Base-by-base conservation (phyloP, 2,888 invertebrate genomes). In the Eupithecia subumbrata region DNA sequence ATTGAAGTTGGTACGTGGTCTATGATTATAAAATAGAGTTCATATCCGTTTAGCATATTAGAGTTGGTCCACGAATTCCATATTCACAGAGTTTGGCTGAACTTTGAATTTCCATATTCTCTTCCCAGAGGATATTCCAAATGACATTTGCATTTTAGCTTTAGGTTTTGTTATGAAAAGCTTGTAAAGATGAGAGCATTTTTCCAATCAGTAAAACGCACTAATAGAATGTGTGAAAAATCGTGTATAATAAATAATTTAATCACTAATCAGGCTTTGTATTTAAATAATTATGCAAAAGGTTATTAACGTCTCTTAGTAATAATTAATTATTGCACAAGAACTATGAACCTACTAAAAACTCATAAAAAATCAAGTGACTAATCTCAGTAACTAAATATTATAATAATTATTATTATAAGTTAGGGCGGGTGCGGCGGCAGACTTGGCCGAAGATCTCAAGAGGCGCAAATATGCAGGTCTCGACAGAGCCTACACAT, bases 41-140 rank as follows among this genome's bases (percentile, higher is more conserved):
- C 2, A 43, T 67, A 67, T 67, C 22, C 12, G 25, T 5, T 67
- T 43, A 22, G 14, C 43, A 43, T 43, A 22, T 22, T 11, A 3
- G n/a, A 30, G 18, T 14, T 30, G 30, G 16, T 30, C 16, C 7
- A 30, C 16, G 16, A n/a, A 37, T 3, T 2, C 37, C 18, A 3
- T n/a, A 37, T 37, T n/a, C 18, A 66, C 5, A 18, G 11, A 18
- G 30, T 64, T 56, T 64, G 64, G 14, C 45, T 63, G 64, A 71
- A 71, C 45, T 64, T 71, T 64, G 11, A 16, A 71, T 71, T 71
- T 64, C 45, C 34, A 43, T 45, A 71, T 64, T 43, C 16, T 7
- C 34, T 16, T 16, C 25, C 14, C 34, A 0, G 34, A 9, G 56
- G 22, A 56, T 22, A 56, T 56, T 22, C 22, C 3, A 56, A 8